Evolutionary conservation across 2,888 invertebrate species (phyloP).

Genomic region (Neria commutata): DNA sequence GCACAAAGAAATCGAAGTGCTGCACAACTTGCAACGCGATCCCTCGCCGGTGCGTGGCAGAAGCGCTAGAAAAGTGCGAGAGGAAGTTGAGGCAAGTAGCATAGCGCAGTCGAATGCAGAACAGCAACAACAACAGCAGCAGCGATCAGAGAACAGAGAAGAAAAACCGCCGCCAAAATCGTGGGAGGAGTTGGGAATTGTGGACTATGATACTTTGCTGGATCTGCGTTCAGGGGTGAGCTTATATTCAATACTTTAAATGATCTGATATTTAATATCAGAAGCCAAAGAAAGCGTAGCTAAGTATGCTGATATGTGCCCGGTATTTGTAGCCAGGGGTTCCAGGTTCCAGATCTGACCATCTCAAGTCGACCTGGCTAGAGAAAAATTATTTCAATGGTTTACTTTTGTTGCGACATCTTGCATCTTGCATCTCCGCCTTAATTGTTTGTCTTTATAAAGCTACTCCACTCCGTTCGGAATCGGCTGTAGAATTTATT

Average conservation of each 20-base stretch:
- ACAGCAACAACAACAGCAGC: not conserved
- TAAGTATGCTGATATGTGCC: no score
- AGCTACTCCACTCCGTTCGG: no score
- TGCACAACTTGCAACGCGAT: slow-evolving; percentile 73
- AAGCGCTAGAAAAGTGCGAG: slow-evolving; percentile 29
- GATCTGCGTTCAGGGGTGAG: slow-evolving; percentile 75
- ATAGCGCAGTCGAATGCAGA: not conserved
- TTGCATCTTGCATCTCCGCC: no score
- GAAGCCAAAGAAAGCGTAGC: no score
- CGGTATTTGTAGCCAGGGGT: no score
- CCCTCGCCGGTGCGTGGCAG: slow-evolving; percentile 66
- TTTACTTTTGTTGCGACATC: no score
- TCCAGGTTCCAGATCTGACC: no score
- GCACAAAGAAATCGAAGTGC: slow-evolving; percentile 71
- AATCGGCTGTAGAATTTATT: no score
- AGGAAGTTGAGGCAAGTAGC: not conserved
- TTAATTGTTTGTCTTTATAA: no score
- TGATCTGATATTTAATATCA: no score
- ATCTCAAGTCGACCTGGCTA: no score
- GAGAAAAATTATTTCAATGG: no score
- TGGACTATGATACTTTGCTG: slow-evolving; percentile 68
- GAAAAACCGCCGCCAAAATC: slow-evolving; percentile 42
- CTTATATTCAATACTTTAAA: slow-evolving; percentile 16
- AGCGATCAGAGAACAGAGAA: slow-evolving; percentile 2
- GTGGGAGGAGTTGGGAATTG: slow-evolving; percentile 70